phyloP scores from a whole-genome alignment of 2,797 vertebrate species.

The Pyrocephalus nanus region DNA sequence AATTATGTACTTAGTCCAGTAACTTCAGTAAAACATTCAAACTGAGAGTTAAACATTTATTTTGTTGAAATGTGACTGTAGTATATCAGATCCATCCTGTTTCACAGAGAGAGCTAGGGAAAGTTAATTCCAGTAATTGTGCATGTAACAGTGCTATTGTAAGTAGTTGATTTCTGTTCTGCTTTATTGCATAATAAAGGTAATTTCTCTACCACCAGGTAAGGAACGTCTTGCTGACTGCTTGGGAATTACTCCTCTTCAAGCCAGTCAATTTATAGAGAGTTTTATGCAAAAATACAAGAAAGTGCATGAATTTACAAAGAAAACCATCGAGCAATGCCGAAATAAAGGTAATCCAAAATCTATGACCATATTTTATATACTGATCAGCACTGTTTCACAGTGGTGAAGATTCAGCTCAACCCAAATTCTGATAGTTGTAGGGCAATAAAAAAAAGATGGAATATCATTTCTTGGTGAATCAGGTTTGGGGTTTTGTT shows the following conservation, averaged over 20 bases:
- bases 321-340: conserved; percentile 83
- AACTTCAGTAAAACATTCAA: background rate
- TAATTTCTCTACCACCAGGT: conserved; percentile 71
- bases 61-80: background rate
- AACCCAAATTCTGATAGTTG: background rate
- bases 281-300: conserved; percentile 88
- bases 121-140: background rate
- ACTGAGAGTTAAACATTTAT: background rate
- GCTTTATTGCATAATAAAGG: background rate
- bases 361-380: background rate
- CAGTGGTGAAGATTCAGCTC: background rate
- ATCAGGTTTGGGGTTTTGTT: fast-evolving
- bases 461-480: background rate
- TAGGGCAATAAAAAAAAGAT: background rate
- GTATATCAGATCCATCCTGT: background rate
- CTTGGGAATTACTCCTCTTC: conserved; percentile 81
- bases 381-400: background rate
- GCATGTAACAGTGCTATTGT: background rate
- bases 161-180: background rate
- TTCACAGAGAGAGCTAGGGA: background rate
- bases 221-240: conserved; percentile 86
- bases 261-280: conserved; percentile 87
- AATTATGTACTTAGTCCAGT: background rate
- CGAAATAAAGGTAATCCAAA: conserved; percentile 78
- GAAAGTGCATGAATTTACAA: conserved; percentile 86